Evolutionary conservation across 2,888 invertebrate species (phyloP).

Genomic region (Andrena bicolor): DNA sequence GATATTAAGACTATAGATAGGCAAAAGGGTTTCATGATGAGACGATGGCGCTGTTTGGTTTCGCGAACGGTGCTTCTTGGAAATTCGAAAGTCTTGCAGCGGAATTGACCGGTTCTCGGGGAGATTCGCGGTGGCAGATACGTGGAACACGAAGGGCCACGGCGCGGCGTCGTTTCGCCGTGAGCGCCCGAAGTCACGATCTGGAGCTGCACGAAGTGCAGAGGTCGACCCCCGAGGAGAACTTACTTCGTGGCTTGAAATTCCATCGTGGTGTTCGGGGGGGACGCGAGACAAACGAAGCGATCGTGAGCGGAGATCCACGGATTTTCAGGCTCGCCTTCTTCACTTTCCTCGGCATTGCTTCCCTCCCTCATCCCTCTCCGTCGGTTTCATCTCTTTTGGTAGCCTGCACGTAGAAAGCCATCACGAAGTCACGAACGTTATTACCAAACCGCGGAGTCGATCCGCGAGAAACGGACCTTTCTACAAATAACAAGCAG

Average conservation of each 20-base stretch:
- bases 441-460: conserved; percentile 66
- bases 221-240: conserved; percentile 58
- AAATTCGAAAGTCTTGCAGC: conserved; percentile 37
- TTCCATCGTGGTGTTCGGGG: conserved; percentile 50
- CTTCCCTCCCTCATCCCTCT: conserved; percentile 7
- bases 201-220: conserved; percentile 64
- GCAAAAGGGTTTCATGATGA: not conserved
- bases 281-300: conserved; percentile 36
- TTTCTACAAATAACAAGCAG: conserved; percentile 41
- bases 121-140: conserved; percentile 54
- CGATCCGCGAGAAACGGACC: conserved; percentile 52
- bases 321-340: conserved; percentile 49
- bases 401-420: conserved; percentile 36
- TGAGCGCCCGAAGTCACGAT: conserved; percentile 63
- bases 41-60: not conserved
- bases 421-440: conserved; percentile 72
- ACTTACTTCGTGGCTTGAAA: conserved; percentile 61
- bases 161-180: conserved; percentile 33
- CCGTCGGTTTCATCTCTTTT: not conserved
- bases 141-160: conserved; percentile 44
- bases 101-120: conserved; percentile 38
- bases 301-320: conserved; percentile 58
- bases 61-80: conserved; percentile 21
- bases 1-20: too few relatives aligned
- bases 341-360: conserved; percentile 34